Evolutionary conservation across 2,797 vertebrate species (phyloP), one percentile per base, ranked within the genome.

Genomic region (Chiloscyllium punctatum): DNA sequence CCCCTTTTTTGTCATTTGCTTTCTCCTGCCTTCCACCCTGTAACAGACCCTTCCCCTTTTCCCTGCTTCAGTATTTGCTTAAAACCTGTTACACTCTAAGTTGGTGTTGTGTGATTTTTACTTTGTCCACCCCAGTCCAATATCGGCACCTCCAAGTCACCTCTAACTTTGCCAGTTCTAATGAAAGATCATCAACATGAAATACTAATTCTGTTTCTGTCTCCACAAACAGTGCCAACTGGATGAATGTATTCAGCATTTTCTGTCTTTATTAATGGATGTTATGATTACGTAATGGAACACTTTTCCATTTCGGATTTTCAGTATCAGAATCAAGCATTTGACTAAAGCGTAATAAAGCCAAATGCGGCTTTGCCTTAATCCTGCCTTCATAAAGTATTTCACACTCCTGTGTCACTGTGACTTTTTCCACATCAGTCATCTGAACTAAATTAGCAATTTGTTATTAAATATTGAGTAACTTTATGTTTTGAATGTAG

Each of bases 361-460:
- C 90, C 62, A 92, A 68, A 92, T 21, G 3, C 62, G 25, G 21
- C n/a, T 92, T 92, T 37, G 62, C 62, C 37, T 92, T 69, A 92
- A 92, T 92, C 66, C 62, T 13, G 37, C 33, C 90, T 69, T 92
- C 62, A 69, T 69, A 18, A n/a, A 92, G n/a, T 42, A 68, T 37
- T 57, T 42, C 90, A 37, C 33, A n/a, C 90, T 92, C 90, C 90
- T 69, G 90, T 37, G 8, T 69, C 18, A 11, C 25, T 42, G 90
- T 25, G 37, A 92, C 90, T 25, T 92, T 92, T 42, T 25, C 90
- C 90, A 92, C 21, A 69, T n/a, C 62, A 92, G 66, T 66, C 90
- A 69, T 42, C 90, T 69, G 90, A 92, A 92, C 37, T 21, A 92
- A 92, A 92, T 92, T 92, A 92, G 21, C 37, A 23, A 66, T 92